Percentiles rank a stretch among this genome's conserved stretches.
Conservation (phyloP, 2,888 invertebrate genomes). For the Watsonalla binaria region DNA sequence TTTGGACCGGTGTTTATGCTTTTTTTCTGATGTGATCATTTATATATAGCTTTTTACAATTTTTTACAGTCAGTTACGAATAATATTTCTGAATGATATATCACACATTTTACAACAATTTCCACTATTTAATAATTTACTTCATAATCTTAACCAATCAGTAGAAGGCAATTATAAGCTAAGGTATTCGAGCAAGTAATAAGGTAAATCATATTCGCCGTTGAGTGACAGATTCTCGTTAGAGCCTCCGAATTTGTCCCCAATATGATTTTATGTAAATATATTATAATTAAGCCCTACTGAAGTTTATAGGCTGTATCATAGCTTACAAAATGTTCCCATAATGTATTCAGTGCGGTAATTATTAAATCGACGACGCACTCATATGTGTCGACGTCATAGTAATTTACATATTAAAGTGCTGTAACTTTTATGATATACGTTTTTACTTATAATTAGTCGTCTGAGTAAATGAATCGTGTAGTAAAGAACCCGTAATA, state of each 20-base stretch:
- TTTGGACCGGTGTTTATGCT: neutral
- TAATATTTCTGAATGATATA: too few relatives aligned
- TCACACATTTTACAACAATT: too few relatives aligned
- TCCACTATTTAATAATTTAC: too few relatives aligned
- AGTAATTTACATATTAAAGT: slow-evolving; percentile 14
- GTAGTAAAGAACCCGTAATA: neutral
- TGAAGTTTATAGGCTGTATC: neutral
- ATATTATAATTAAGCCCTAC: neutral
- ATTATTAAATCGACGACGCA: slow-evolving; percentile 9
- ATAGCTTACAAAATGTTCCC: slow-evolving; percentile 4
- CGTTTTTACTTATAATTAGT: slow-evolving; percentile 7
- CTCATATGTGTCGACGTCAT: slow-evolving; percentile 10
- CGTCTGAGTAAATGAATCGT: slow-evolving; percentile 7
- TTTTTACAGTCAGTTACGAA: too few relatives aligned
- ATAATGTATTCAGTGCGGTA: slow-evolving; percentile 6
- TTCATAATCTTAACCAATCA: too few relatives aligned
- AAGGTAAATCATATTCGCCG: neutral
- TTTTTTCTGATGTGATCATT: too few relatives aligned
- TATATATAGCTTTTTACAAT: too few relatives aligned
- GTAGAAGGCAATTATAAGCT: too few relatives aligned
- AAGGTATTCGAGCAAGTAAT: neutral
- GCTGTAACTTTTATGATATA: slow-evolving; percentile 8
- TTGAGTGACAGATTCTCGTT: neutral
- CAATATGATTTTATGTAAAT: neutral
- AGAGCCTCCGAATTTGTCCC: neutral